Percentiles rank a stretch among this genome's conserved stretches.
Conservation (phyloP, 2,888 invertebrate genomes). For the Cosmorhoe ocellata region DNA sequence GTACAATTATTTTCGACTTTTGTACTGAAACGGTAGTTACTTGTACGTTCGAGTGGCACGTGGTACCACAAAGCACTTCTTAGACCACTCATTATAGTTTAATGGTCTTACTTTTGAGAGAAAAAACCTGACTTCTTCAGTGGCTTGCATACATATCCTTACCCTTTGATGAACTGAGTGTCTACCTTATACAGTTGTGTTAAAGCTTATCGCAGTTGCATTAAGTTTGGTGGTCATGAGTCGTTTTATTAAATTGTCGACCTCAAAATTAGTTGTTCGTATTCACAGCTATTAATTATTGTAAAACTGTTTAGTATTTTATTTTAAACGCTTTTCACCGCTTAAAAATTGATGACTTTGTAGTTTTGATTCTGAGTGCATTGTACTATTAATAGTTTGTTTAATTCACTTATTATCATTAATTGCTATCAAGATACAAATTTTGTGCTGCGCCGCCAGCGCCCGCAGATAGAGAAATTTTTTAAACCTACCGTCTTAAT, state of each 20-base stretch:
- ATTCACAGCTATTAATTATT: constrained; percentile 75
- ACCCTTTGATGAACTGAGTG: constrained; percentile 23
- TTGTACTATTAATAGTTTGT: constrained; percentile 11
- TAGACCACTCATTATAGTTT: constrained; percentile 78
- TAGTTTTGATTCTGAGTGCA: constrained; percentile 33
- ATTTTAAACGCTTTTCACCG: constrained; percentile 52
- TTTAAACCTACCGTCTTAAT: too few relatives aligned
- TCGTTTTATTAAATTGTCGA: constrained; percentile 60
- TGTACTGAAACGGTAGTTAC: constrained; percentile 77
- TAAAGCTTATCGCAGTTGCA: constrained; percentile 21
- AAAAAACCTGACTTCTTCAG: constrained; percentile 68
- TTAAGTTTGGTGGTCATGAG: background rate
- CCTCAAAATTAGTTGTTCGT: constrained; percentile 71
- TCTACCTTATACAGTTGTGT: constrained; percentile 28
- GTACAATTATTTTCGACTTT: constrained; percentile 77
- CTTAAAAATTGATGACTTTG: constrained; percentile 43
- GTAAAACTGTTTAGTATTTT: constrained; percentile 55
- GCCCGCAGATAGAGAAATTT: too few relatives aligned
- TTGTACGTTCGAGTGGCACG: constrained; percentile 70
- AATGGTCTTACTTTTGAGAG: constrained; percentile 73
- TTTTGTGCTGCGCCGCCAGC: too few relatives aligned
- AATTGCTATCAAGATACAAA: background rate
- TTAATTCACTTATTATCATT: background rate
- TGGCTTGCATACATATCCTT: constrained; percentile 41
- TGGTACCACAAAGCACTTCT: constrained; percentile 75